phyloP scores from a whole-genome alignment of 2,113 vertebrate genomes.

The Pelmatolapia mariae region DNA sequence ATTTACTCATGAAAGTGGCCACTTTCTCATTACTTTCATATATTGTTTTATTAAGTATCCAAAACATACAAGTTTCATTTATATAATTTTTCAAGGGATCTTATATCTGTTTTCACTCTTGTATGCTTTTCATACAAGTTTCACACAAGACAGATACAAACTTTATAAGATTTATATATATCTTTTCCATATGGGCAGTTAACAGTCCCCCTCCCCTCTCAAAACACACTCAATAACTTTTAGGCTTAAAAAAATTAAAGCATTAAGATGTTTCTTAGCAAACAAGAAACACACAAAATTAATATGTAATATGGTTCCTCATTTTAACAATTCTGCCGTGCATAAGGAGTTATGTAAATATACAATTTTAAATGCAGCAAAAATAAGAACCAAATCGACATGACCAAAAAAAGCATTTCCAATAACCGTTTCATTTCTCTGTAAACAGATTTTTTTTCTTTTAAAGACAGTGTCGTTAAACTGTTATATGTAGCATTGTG shows the following conservation, averaged over 20 bases:
- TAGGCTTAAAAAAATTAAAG: neutral
- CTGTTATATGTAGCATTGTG: neutral
- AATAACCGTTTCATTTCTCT: neutral
- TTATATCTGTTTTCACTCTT: too few species aligned
- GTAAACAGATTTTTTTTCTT: neutral
- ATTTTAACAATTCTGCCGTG: neutral
- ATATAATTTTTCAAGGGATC: too few species aligned
- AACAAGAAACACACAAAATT: neutral
- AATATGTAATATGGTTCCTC: neutral
- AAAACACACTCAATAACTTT: conserved; percentile 61
- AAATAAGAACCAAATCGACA: neutral
- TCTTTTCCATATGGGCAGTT: too few species aligned
- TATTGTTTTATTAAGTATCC: too few species aligned
- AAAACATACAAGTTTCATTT: too few species aligned
- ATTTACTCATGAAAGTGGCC: too few species aligned
- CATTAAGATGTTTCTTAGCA: neutral
- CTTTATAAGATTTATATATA: too few species aligned
- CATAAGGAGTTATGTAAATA: neutral
- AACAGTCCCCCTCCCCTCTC: conserved; percentile 74
- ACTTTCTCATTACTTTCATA: too few species aligned
- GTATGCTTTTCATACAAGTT: too few species aligned
- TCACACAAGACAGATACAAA: too few species aligned
- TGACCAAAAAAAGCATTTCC: neutral
- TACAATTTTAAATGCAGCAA: neutral
- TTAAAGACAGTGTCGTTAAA: neutral